phyloP scores from a whole-genome alignment of 1,140 invertebrate genomes.

The Ectropis grisescens region DNA sequence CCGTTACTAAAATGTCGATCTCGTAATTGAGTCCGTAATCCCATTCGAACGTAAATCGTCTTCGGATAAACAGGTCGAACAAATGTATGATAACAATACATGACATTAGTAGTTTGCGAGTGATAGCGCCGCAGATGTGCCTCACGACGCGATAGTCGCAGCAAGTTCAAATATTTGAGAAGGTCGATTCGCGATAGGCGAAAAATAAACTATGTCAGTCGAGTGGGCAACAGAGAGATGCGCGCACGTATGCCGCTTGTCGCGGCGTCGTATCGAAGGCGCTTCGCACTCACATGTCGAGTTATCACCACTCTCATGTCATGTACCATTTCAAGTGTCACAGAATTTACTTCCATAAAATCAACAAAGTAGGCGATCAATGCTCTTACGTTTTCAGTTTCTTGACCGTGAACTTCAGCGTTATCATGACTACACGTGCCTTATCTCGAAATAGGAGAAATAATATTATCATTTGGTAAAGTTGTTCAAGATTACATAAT shows the following conservation, averaged over 20 bases:
- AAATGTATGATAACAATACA: neutral
- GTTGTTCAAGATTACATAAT: too few species aligned
- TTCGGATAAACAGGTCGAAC: too few species aligned
- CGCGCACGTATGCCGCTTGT: constrained; percentile 4
- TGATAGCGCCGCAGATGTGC: constrained; percentile 2
- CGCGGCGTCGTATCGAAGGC: too few species aligned
- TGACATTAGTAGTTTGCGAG: constrained; percentile 5
- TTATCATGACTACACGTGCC: neutral
- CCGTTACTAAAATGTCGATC: too few species aligned
- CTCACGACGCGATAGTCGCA: constrained; percentile 13
- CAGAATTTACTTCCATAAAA: too few species aligned
- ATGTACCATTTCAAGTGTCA: too few species aligned
- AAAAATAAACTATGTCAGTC: constrained; percentile 29
- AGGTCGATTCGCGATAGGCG: constrained; percentile 30
- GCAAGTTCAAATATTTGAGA: constrained; percentile 37
- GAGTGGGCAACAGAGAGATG: constrained; percentile 12
- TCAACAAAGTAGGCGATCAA: neutral
- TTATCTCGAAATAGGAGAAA: constrained; percentile 3
- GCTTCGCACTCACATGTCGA: constrained; percentile 24
- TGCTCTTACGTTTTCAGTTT: neutral
- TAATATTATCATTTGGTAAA: too few species aligned
- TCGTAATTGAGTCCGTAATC: too few species aligned
- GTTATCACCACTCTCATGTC: constrained; percentile 19
- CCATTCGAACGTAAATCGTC: too few species aligned
- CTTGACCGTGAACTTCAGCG: constrained; percentile 4